phyloP scores from a whole-genome alignment of 2,113 vertebrate genomes.

The Beaufortia kweichowensis region DNA sequence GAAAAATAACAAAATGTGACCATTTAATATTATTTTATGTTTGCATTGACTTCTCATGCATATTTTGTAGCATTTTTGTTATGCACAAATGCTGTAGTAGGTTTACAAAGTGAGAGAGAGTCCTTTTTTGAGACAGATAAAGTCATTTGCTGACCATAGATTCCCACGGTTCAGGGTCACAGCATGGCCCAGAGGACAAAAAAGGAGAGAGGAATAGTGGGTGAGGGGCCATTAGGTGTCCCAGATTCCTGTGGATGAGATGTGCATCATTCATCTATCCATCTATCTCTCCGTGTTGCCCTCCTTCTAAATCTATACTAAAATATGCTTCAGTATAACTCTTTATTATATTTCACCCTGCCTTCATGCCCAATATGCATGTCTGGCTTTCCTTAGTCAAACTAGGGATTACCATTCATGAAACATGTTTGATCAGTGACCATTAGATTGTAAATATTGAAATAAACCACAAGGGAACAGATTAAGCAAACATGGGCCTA shows the following conservation, averaged over 20 bases:
- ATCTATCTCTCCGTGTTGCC: conserved; percentile 37
- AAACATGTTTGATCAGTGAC: conserved; percentile 31
- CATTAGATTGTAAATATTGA: conserved; percentile 21
- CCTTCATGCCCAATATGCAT: background rate
- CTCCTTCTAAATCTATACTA: conserved; percentile 50
- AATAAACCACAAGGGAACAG: conserved; percentile 19
- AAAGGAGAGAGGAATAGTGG: conserved; percentile 55
- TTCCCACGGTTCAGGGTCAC: conserved; percentile 68
- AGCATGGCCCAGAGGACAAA: conserved; percentile 62
- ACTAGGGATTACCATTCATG: conserved; percentile 32
- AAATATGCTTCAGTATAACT: conserved; percentile 51
- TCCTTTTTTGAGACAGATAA: conserved; percentile 34
- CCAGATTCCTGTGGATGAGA: conserved; percentile 75
- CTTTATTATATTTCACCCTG: conserved; percentile 28
- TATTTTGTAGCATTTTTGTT: no score
- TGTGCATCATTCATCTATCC: conserved; percentile 66
- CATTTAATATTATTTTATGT: background rate
- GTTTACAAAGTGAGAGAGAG: background rate
- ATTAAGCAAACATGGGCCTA: conserved; percentile 31
- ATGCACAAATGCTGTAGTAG: no score
- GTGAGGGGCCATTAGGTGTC: conserved; percentile 74
- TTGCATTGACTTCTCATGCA: no score
- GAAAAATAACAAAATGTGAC: no score
- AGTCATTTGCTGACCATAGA: conserved; percentile 59
- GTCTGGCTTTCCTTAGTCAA: conserved; percentile 2